Conservation (phyloP, 2,888 invertebrate species). For the Tryphoninae sp. region DNA sequence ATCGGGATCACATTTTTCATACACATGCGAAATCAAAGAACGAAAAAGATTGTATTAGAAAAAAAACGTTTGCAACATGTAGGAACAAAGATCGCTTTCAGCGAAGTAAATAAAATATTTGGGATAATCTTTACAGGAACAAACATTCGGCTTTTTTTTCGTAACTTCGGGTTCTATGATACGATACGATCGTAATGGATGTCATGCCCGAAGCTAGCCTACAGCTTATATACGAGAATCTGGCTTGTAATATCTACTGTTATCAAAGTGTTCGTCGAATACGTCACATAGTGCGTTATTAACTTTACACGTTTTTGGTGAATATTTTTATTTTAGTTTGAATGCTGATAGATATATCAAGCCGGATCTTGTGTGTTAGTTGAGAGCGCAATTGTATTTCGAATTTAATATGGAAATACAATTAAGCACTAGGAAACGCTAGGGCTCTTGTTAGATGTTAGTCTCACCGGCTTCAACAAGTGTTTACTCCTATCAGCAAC, state of each 20-base stretch:
- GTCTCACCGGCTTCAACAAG: constrained; percentile 97
- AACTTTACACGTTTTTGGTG: not conserved
- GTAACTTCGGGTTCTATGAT: constrained; percentile 39
- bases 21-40: constrained; percentile 29
- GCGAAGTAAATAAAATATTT: constrained; percentile 9
- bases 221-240: constrained; percentile 42
- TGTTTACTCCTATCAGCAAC: constrained; percentile 98
- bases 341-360: constrained; percentile 36
- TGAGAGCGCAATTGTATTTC: constrained; percentile 19
- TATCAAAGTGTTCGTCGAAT: constrained; percentile 1
- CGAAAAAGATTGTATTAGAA: constrained; percentile 12
- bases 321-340: not conserved
- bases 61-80: not conserved
- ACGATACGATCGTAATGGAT: constrained; percentile 14
- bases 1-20: constrained; percentile 10
- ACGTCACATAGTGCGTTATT: not conserved
- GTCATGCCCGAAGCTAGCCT: constrained; percentile 50
- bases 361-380: constrained; percentile 41
- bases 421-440: constrained; percentile 76
- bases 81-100: constrained; percentile 10
- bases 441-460: constrained; percentile 81
- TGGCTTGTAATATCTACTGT: constrained; percentile 36
- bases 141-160: not conserved
- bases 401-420: constrained; percentile 58
- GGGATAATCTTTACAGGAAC: constrained; percentile 1